Evolutionary conservation across 2,113 vertebrate species (phyloP).

Genomic region (Antechinus flavipes): DNA sequence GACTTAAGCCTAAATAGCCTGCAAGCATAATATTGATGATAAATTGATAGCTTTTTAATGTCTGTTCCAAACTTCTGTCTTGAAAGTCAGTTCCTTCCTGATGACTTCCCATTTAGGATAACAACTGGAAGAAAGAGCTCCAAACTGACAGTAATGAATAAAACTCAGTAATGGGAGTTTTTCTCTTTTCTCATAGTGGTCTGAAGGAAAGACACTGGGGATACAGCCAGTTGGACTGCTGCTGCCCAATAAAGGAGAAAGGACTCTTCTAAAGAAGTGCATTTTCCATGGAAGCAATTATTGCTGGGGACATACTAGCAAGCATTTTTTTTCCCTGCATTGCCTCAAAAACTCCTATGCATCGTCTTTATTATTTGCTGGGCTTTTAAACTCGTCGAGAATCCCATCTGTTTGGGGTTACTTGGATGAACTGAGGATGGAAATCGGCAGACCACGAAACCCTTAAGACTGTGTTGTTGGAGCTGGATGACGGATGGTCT

Average conservation of each 20-base stretch:
- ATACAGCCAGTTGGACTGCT: conserved; percentile 26
- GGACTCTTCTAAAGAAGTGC: conserved; percentile 25
- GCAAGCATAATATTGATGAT: background rate
- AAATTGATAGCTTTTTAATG: background rate
- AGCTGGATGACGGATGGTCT: conserved; percentile 23
- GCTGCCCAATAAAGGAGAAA: conserved; percentile 30
- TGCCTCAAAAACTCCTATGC: background rate
- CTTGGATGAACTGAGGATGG: conserved; percentile 42
- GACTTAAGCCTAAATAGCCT: background rate
- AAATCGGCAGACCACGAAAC: conserved; percentile 15
- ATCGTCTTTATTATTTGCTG: conserved; percentile 36
- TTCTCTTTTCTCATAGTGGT: conserved; percentile 77
- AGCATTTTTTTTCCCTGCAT: conserved; percentile 1
- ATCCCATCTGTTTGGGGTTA: conserved; percentile 48
- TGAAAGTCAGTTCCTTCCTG: conserved; percentile 14
- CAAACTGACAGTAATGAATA: background rate
- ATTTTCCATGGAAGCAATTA: background rate
- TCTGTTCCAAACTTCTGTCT: conserved; percentile 23
- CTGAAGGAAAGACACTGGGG: conserved; percentile 69
- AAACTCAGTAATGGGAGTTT: conserved; percentile 8
- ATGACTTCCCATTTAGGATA: background rate
- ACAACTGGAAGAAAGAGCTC: background rate
- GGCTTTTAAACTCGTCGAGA: conserved; percentile 60
- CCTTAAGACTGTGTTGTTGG: background rate
- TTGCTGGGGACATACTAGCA: background rate